phyloP scores from a whole-genome alignment of 2,797 vertebrate genomes.

The Chloroceryle amazona region DNA sequence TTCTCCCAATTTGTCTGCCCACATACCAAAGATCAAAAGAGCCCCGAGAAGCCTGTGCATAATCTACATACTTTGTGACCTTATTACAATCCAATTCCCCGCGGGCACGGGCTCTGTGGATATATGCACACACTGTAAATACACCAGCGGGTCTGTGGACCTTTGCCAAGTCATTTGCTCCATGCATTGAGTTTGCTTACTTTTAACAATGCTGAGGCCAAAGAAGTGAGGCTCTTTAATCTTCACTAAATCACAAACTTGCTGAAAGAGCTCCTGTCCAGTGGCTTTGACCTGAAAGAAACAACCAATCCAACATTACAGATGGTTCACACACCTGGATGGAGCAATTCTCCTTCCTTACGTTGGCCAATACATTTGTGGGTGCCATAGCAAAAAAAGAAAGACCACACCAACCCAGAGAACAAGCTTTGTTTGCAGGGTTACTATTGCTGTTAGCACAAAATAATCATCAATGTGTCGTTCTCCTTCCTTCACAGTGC shows the following conservation, averaged over 20 bases:
- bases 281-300: slow-evolving; percentile 88
- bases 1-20: slow-evolving; percentile 57
- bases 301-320: slow-evolving; percentile 45
- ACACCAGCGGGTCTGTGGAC: slow-evolving; percentile 18
- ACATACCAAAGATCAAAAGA: slow-evolving; percentile 68
- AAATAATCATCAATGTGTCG: background rate
- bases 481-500: background rate
- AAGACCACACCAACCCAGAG: background rate
- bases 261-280: slow-evolving; percentile 89
- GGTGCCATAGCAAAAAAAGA: background rate
- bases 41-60: slow-evolving; percentile 38
- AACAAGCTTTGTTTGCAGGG: background rate
- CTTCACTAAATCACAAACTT: slow-evolving; percentile 84
- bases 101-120: slow-evolving; percentile 15
- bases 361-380: background rate
- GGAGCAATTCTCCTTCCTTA: background rate
- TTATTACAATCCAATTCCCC: slow-evolving; percentile 44
- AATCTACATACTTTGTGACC: slow-evolving; percentile 65
- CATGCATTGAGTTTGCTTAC: slow-evolving; percentile 78
- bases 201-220: slow-evolving; percentile 90
- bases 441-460: background rate
- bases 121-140: slow-evolving; percentile 64
- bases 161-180: slow-evolving; percentile 62
- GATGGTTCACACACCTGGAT: background rate
- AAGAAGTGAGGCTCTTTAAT: slow-evolving; percentile 91